Evolutionary conservation across 2,888 invertebrate species (phyloP).

Genomic region (Cremastinae sp.): DNA sequence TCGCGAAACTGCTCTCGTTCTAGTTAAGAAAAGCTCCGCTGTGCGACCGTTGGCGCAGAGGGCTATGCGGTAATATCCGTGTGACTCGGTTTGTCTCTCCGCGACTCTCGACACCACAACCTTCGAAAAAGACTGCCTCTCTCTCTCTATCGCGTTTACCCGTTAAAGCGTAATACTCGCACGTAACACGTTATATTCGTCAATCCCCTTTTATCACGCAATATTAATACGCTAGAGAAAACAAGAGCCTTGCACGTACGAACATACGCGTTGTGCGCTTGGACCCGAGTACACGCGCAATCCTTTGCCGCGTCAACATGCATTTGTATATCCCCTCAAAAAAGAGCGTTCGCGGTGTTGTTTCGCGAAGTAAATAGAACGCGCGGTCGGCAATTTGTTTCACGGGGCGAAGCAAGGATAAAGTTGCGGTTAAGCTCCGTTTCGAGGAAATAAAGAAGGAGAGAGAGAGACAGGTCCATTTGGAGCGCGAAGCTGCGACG

Average conservation of each 20-base stretch:
- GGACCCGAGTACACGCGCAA: slow-evolving; percentile 9
- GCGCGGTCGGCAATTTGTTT: slow-evolving; percentile 4
- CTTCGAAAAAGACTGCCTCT: slow-evolving; percentile 72
- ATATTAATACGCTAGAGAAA: slow-evolving; percentile 48
- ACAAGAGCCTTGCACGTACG: slow-evolving; percentile 8
- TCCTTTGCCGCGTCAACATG: background rate
- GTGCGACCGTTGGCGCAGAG: slow-evolving; percentile 76
- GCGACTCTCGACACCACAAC: slow-evolving; percentile 71
- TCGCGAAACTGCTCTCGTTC: slow-evolving; percentile 60
- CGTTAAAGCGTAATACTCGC: background rate
- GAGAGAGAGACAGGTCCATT: background rate
- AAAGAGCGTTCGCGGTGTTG: slow-evolving; percentile 27
- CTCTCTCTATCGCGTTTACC: slow-evolving; percentile 54
- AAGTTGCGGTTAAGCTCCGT: slow-evolving; percentile 1
- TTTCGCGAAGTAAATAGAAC: slow-evolving; percentile 29
- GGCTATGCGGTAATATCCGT: slow-evolving; percentile 77
- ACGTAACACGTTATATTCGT: background rate
- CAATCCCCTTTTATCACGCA: slow-evolving; percentile 2
- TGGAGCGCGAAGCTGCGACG: slow-evolving; percentile 14
- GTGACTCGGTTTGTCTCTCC: slow-evolving; percentile 74
- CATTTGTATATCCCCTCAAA: background rate
- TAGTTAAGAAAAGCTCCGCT: slow-evolving; percentile 74
- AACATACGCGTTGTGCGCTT: slow-evolving; percentile 4
- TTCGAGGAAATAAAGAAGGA: background rate
- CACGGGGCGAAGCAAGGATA: background rate